Percentiles rank a stretch among this genome's conserved stretches.
phyloP scores from a whole-genome alignment of 64 coral and sea anemone genomes.

The Montipora efflorescens region DNA sequence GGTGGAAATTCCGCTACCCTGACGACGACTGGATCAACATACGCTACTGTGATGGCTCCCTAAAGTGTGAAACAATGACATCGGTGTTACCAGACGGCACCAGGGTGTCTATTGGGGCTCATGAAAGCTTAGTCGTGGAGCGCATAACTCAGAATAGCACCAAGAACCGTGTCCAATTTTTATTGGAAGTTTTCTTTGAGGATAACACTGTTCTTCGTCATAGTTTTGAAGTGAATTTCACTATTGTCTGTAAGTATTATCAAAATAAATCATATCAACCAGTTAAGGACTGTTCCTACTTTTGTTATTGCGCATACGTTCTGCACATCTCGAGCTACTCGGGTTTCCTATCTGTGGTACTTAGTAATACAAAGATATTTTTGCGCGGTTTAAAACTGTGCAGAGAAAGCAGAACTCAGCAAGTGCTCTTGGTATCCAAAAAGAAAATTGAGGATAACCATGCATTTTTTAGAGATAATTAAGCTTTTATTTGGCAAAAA shows the following conservation, averaged over 20 bases:
- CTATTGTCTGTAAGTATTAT: background rate
- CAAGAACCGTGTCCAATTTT: background rate
- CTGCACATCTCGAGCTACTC: too few relatives aligned
- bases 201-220: background rate
- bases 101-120: background rate
- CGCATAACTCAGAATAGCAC: background rate
- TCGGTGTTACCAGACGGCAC: background rate
- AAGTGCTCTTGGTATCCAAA: too few relatives aligned
- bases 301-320: too few relatives aligned
- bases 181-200: background rate
- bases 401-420: too few relatives aligned
- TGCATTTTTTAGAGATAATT: too few relatives aligned
- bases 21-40: background rate
- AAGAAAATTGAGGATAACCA: too few relatives aligned
- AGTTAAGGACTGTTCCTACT: too few relatives aligned
- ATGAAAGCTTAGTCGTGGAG: background rate
- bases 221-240: background rate
- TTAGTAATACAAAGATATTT: too few relatives aligned
- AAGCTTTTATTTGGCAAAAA: too few relatives aligned
- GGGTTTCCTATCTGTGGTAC: too few relatives aligned
- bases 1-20: background rate
- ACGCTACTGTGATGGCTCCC: background rate
- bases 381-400: too few relatives aligned
- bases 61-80: background rate
- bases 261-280: too few relatives aligned